Base-by-base conservation (phyloP, 2,888 invertebrate genomes). In the Pegoplata infirma region DNA sequence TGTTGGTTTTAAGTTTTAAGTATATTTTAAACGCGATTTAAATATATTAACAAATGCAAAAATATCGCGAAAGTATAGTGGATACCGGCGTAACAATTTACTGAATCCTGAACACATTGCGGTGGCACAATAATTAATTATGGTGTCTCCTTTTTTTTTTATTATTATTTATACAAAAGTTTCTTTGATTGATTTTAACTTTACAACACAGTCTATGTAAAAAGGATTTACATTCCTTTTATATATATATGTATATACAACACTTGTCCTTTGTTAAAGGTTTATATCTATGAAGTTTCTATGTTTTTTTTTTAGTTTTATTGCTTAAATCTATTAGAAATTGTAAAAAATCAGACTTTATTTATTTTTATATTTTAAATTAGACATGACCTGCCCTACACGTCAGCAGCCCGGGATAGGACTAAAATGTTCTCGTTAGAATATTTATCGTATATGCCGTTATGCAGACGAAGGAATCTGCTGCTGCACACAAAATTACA, bases 371-470 rank as follows among this genome's bases (percentile, higher is more conserved):
- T 82, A 81, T 66, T 82, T 85, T 82, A 61, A 75, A 59, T 86
- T 87, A 85, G 87, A 86, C 89, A 88, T 89, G 89, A 89, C 89
- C 89, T 89, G 89, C 89, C 89, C 87, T 89, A 89, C 89, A 87
- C 87, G 88, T 85, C 85, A 89, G 89, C 89, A 88, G 88, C 88
- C 88, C 88, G 88, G 88, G 88, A 88, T 88, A 89, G 89, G 89
- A 89, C 89, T 89, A 87, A 87, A n/a, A 78, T 73, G 61, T 67
- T 73, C 75, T 63, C 63, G 69, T 67, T 69, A 72, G 80, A 73
- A 69, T 58, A 72, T 75, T 69, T 47, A 36, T 28, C 58, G 61
- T 58, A 64, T 68, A 59, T 77, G 76, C 55, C 59, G 76, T 66
- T 74, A 67, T 71, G 40, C 61, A 67, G 64, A 59, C 17, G 21